These are phyloP conservation scores for Drosophila longiperda DNA, from an alignment of 2,888 invertebrate genomes.

Conservation along the genomic window DNA sequence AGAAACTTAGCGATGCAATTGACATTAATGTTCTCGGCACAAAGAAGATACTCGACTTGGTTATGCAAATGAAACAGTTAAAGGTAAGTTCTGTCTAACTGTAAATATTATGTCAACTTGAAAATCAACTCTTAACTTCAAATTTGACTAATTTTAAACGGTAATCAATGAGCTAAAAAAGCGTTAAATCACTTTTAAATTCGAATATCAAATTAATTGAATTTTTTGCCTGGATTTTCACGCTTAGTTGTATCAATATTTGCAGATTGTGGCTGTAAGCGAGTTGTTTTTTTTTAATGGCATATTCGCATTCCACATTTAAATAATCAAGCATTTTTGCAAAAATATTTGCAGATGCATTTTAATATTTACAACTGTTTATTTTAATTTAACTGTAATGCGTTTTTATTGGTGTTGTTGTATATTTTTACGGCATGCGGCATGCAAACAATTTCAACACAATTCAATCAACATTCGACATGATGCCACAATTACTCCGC, in stretches of 20 bases:
- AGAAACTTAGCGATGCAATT: slow-evolving; percentile 85
- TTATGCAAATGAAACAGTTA: slow-evolving; percentile 84
- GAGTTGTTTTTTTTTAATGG: slow-evolving; percentile 21
- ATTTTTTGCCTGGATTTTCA: slow-evolving; percentile 2
- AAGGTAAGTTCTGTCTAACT: slow-evolving; percentile 76
- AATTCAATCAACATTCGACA: slow-evolving; percentile 80
- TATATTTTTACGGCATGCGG: slow-evolving; percentile 65
- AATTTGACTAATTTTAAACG: not conserved
- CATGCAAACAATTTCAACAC: slow-evolving; percentile 77
- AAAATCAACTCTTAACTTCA: not conserved
- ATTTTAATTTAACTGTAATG: slow-evolving; percentile 29
- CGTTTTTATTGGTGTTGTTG: slow-evolving; percentile 49
- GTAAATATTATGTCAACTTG: not conserved
- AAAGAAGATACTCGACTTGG: slow-evolving; percentile 85
- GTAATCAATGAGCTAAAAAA: too few relatives aligned
- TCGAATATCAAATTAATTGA: not conserved
- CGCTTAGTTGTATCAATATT: slow-evolving; percentile 14
- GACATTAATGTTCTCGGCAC: slow-evolving; percentile 85
- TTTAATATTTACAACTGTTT: slow-evolving; percentile 64
- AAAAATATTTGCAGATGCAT: slow-evolving; percentile 62
- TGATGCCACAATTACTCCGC: slow-evolving; percentile 36
- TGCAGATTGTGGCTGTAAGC: slow-evolving; percentile 31
- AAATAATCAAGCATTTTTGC: slow-evolving; percentile 63
- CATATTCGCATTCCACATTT: slow-evolving; percentile 58
- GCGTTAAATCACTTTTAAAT: not conserved